Conservation (phyloP, 2,797 vertebrate species). For the Antrozous pallidus region DNA sequence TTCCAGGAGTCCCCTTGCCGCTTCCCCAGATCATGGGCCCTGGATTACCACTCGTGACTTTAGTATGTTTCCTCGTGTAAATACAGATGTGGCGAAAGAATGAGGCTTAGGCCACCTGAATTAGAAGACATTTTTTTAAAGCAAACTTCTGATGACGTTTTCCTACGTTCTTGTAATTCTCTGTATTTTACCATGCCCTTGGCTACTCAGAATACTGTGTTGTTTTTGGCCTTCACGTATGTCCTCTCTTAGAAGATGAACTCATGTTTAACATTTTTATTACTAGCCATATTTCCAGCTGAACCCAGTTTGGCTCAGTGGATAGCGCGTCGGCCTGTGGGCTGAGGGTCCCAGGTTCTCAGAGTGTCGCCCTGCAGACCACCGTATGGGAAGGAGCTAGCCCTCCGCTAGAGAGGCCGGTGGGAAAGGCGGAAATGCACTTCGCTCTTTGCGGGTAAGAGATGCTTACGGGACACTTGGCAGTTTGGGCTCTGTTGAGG, state of each 20-base stretch:
- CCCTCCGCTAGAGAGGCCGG: background rate
- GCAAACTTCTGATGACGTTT: background rate
- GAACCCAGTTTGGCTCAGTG: no score
- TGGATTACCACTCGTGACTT: background rate
- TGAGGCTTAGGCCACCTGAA: background rate
- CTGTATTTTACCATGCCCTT: background rate
- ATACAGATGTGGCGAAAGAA: background rate
- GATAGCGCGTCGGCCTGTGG: no score
- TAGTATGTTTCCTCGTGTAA: background rate
- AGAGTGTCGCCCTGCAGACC: background rate
- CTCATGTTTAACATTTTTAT: background rate
- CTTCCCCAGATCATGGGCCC: no score
- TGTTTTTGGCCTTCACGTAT: background rate
- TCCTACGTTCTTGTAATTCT: background rate
- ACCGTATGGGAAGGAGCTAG: background rate
- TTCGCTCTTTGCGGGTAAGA: background rate
- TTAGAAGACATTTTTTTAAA: constrained; percentile 31
- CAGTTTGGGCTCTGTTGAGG: constrained; percentile 26
- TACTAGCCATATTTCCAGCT: no score
- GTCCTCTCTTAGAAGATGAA: constrained; percentile 11
- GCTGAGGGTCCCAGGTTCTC: no score
- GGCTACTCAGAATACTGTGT: background rate
- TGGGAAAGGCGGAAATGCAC: background rate
- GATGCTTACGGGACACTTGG: background rate
- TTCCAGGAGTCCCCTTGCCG: no score